Percentiles rank a stretch among this genome's conserved stretches.
Evolutionary conservation across 2,113 vertebrate species (phyloP).

Genomic region (Puma concolor): DNA sequence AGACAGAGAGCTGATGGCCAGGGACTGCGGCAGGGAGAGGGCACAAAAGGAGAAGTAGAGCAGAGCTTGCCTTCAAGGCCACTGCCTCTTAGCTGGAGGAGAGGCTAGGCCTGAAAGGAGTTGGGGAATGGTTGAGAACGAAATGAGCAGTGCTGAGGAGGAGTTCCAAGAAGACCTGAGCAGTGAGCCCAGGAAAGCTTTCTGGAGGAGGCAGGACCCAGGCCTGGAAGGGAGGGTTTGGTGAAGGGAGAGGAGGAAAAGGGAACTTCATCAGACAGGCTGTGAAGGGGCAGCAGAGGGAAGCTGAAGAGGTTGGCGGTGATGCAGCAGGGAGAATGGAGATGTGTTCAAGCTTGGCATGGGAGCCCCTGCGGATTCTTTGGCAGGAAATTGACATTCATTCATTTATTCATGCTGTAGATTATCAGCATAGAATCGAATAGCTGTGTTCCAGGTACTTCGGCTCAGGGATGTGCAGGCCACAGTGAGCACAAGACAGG

Average conservation of each 20-base stretch:
- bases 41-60: neutral
- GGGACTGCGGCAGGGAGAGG: too few relatives aligned
- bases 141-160: neutral
- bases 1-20: neutral
- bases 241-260: neutral
- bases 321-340: neutral
- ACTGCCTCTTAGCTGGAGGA: neutral
- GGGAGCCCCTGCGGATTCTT: neutral
- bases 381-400: neutral
- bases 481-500: neutral
- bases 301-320: neutral
- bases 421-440: neutral
- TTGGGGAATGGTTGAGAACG: neutral
- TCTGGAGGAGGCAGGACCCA: neutral
- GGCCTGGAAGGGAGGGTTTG: neutral
- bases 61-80: neutral
- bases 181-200: neutral
- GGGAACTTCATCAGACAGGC: neutral
- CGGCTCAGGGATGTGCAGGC: too few relatives aligned
- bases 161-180: neutral
- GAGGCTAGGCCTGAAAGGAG: neutral
- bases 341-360: neutral
- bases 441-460: neutral
- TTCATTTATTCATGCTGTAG: neutral
- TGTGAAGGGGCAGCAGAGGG: neutral